Evolutionary conservation across 1,140 invertebrate species (phyloP).

Genomic region (Lethocerus indicus): DNA sequence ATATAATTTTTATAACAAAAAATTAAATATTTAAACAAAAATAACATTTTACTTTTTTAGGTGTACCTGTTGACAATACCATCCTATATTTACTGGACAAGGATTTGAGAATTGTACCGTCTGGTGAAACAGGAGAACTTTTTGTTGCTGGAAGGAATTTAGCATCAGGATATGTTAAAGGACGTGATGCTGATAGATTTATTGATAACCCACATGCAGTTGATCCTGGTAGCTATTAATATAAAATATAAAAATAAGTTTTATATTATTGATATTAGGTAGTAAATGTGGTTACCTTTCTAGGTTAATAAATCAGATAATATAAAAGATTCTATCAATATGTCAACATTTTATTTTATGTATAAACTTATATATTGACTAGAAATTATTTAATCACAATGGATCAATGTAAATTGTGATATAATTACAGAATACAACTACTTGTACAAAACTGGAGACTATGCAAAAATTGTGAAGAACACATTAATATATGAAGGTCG

Average conservation of each 20-base stretch:
- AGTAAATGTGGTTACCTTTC: too few relatives aligned
- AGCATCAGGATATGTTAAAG: constrained; percentile 59
- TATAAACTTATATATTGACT: not conserved
- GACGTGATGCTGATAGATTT: constrained; percentile 50
- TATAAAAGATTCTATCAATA: not conserved
- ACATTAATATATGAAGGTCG: constrained; percentile 56
- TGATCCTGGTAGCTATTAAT: constrained; percentile 33
- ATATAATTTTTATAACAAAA: not conserved
- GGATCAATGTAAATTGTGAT: not conserved
- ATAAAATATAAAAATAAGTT: constrained; percentile 9
- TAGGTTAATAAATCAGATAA: too few relatives aligned
- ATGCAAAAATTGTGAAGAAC: constrained; percentile 52
- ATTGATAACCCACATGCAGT: constrained; percentile 48
- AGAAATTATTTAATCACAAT: too few relatives aligned
- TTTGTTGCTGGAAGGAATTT: constrained; percentile 61
- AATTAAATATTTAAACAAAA: not conserved
- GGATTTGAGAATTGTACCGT: constrained; percentile 42
- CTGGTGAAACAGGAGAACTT: constrained; percentile 58
- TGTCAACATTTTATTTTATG: not conserved
- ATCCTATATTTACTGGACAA: constrained; percentile 58
- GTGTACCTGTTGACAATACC: constrained; percentile 56
- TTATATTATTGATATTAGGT: not conserved
- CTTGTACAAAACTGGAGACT: constrained; percentile 71
- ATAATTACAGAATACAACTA: constrained; percentile 34
- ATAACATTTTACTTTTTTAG: constrained; percentile 23